phyloP scores from a whole-genome alignment of 1,140 invertebrate species.

The Tachypleus tridentatus region DNA sequence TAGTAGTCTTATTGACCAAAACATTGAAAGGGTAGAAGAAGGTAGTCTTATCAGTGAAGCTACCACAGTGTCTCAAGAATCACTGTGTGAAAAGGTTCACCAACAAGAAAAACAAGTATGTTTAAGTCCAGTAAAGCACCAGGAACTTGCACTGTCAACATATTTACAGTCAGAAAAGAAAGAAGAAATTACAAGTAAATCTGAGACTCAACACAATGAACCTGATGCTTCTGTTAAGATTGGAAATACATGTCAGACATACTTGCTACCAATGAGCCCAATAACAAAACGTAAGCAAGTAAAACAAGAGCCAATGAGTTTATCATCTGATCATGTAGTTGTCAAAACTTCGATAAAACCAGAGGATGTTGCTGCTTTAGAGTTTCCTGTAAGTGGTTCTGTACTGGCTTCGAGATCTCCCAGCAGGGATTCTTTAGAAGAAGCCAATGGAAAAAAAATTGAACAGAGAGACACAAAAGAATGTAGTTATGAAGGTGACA shows the following conservation, averaged over 20 bases:
- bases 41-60: not conserved
- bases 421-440: no score
- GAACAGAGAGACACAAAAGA: no score
- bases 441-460: no score
- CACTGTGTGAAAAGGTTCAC: not conserved
- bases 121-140: no score
- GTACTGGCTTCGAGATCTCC: no score
- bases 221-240: no score
- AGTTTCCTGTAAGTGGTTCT: no score
- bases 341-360: conserved; percentile 20
- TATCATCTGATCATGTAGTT: conserved; percentile 4
- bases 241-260: not conserved
- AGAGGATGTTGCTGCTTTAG: conserved; percentile 17
- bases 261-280: conserved; percentile 20
- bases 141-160: no score
- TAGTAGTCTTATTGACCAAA: not conserved
- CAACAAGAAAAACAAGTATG: not conserved
- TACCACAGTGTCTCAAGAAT: not conserved
- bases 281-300: conserved; percentile 14
- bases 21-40: not conserved
- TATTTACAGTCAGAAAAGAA: no score
- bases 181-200: no score
- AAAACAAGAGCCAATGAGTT: conserved; percentile 9
- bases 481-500: no score
- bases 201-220: no score